Conservation (phyloP, 2,888 invertebrate species). For the Mactromeris polynyma region DNA sequence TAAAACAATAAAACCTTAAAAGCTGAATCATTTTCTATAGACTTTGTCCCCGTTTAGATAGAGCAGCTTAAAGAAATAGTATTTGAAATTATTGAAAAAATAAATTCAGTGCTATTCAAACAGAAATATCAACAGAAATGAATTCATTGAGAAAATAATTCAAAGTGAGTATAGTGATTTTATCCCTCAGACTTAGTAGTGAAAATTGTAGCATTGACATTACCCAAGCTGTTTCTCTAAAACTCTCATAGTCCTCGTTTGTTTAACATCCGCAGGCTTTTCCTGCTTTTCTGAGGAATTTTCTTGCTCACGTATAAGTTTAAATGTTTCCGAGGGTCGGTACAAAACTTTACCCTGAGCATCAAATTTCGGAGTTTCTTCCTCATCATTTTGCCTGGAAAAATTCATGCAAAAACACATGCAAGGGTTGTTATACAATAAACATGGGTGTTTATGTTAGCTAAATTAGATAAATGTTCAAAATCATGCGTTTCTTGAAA, state of each 20-base stretch:
- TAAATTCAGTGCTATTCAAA: not conserved
- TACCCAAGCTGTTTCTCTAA: conserved; percentile 79
- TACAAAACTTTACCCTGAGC: conserved; percentile 76
- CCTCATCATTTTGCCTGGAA: conserved; percentile 41
- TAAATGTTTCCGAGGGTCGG: conserved; percentile 83
- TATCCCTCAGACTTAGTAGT: not conserved
- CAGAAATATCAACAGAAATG: not conserved
- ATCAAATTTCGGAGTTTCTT: conserved; percentile 61
- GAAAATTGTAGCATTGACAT: conserved; percentile 10
- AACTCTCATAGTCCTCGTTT: conserved; percentile 81
- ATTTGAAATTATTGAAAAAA: not conserved
- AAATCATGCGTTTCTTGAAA: not conserved
- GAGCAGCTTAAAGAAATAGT: not conserved
- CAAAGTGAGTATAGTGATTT: not conserved
- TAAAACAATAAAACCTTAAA: too few species aligned
- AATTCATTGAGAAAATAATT: not conserved
- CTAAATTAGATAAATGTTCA: not conserved
- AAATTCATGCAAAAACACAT: conserved; percentile 61
- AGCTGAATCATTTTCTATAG: too few species aligned
- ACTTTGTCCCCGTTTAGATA: not conserved
- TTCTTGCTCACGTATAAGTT: conserved; percentile 80
- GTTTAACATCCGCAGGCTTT: conserved; percentile 75
- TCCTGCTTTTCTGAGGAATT: conserved; percentile 69
- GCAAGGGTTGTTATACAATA: conserved; percentile 37
- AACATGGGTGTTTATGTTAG: conserved; percentile 41